Conservation (phyloP, 2,888 invertebrate species). For the Andricus quercusramuli region DNA sequence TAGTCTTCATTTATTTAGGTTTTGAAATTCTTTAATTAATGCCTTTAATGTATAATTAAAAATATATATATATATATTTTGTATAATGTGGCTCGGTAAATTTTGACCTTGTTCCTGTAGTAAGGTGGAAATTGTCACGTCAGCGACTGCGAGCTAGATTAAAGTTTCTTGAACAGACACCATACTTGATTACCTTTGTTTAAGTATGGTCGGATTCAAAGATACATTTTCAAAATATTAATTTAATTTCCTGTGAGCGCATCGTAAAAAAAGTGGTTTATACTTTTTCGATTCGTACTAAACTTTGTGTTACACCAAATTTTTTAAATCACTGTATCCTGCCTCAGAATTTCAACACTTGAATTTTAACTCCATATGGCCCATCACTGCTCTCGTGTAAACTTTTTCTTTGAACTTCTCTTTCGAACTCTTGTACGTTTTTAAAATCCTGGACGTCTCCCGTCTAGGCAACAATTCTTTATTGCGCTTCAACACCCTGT, state of each 20-base stretch:
- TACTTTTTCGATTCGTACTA: no score
- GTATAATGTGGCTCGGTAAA: slow-evolving; percentile 59
- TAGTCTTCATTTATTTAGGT: no score
- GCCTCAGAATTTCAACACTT: no score
- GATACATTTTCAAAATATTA: slow-evolving; percentile 59
- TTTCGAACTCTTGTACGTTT: background rate
- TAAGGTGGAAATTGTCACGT: slow-evolving; percentile 47
- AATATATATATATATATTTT: no score
- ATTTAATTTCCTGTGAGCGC: no score
- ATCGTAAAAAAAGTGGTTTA: no score
- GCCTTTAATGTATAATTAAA: no score
- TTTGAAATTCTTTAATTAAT: no score
- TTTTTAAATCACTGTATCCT: no score
- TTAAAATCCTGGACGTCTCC: background rate
- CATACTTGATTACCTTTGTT: slow-evolving; percentile 61
- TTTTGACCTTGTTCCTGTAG: slow-evolving; percentile 56
- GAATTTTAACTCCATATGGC: background rate
- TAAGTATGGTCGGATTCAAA: slow-evolving; percentile 71
- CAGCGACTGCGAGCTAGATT: slow-evolving; percentile 65
- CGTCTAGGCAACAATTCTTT: background rate
- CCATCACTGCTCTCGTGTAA: background rate
- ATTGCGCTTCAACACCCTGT: background rate
- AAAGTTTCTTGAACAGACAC: slow-evolving; percentile 74
- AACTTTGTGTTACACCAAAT: no score
- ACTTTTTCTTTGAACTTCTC: background rate